phyloP scores from a whole-genome alignment of 2,888 invertebrate genomes.

The Odiellus spinosus region DNA sequence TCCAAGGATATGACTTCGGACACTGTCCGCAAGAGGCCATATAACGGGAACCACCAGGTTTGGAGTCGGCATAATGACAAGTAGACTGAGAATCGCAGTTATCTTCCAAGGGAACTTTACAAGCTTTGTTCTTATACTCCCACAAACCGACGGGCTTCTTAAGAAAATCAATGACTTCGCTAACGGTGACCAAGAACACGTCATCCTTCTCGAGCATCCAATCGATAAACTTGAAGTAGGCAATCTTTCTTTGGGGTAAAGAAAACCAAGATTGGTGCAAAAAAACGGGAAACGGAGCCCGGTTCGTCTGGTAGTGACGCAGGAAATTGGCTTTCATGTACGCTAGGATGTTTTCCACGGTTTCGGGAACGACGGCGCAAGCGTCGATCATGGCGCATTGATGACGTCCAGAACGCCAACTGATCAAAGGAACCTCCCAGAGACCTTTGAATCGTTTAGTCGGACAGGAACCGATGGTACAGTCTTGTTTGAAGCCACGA shows the following conservation, averaged over 20 bases:
- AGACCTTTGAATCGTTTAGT: slow-evolving; percentile 40
- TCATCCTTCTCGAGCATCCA: slow-evolving; percentile 6
- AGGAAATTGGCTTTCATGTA: slow-evolving; percentile 5
- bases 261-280: slow-evolving; percentile 10
- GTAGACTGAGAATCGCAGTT: background rate
- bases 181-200: slow-evolving; percentile 11
- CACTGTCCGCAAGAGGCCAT: background rate
- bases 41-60: background rate
- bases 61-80: background rate
- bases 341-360: background rate
- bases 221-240: slow-evolving; percentile 13
- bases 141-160: slow-evolving; percentile 3
- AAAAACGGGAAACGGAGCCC: slow-evolving; percentile 14
- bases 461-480: slow-evolving; percentile 41
- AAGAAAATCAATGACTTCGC: slow-evolving; percentile 15
- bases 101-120: background rate
- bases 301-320: slow-evolving; percentile 5
- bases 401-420: background rate
- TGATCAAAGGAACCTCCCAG: slow-evolving; percentile 29
- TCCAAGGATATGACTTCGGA: background rate
- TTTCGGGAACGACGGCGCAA: background rate
- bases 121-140: slow-evolving; percentile 7
- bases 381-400: slow-evolving; percentile 1
- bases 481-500: slow-evolving; percentile 33
- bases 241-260: slow-evolving; percentile 7